These are phyloP conservation scores for Hirtodrosophila confusa DNA, from an alignment of 2,888 invertebrate genomes.

Conservation along the genomic window DNA sequence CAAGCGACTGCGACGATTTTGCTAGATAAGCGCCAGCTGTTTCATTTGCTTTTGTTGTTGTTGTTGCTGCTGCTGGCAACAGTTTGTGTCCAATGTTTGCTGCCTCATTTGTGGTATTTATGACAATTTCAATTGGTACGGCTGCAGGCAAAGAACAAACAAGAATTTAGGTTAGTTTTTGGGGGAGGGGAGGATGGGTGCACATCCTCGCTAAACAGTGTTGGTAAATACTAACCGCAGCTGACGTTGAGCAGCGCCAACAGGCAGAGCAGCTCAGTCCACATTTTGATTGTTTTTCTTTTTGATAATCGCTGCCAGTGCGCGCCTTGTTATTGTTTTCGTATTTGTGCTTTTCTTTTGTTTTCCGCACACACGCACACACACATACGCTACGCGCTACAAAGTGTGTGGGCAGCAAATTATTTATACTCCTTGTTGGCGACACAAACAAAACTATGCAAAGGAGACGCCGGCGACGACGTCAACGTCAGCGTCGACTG, in stretches of 20 bases:
- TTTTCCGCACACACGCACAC: slow-evolving; percentile 56
- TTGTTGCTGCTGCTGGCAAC: slow-evolving; percentile 29
- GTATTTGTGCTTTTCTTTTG: slow-evolving; percentile 64
- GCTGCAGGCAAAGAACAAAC: slow-evolving; percentile 45
- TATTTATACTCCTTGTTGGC: slow-evolving; percentile 44
- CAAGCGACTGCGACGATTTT: slow-evolving; percentile 44
- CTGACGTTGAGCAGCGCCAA: slow-evolving; percentile 49
- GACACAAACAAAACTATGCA: slow-evolving; percentile 52
- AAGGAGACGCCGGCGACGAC: slow-evolving; percentile 37
- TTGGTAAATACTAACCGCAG: slow-evolving; percentile 51
- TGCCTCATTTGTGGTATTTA: slow-evolving; percentile 61
- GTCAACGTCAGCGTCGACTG: slow-evolving; percentile 31
- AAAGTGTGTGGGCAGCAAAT: slow-evolving; percentile 57
- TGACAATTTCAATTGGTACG: slow-evolving; percentile 69
- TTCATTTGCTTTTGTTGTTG: slow-evolving; percentile 45
- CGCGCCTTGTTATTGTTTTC: slow-evolving; percentile 51
- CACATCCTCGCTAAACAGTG: slow-evolving; percentile 27
- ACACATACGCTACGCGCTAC: slow-evolving; percentile 36
- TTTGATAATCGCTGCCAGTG: slow-evolving; percentile 22
- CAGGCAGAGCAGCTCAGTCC: slow-evolving; percentile 46
- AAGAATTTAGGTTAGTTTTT: slow-evolving; percentile 60
- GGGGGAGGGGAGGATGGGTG: background rate
- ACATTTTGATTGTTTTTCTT: slow-evolving; percentile 45
- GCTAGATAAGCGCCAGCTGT: slow-evolving; percentile 76
- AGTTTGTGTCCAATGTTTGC: slow-evolving; percentile 44